Percentiles rank a stretch among this genome's conserved stretches.
phyloP scores from a whole-genome alignment of 2,113 vertebrate genomes.

The Alces alces region DNA sequence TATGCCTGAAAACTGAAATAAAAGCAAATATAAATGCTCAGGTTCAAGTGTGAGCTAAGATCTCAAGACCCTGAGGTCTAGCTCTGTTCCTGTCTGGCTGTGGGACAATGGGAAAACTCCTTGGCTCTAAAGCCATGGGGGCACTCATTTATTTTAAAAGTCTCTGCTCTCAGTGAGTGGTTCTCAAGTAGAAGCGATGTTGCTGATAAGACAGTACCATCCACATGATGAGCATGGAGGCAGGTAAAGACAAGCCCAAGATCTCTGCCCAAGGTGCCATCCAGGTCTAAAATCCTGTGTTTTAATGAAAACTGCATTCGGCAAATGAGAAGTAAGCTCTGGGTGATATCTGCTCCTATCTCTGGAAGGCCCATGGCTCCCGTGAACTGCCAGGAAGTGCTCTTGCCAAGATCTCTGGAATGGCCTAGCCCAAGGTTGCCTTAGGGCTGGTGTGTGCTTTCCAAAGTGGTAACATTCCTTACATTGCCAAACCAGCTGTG shows the following conservation, averaged over 20 bases:
- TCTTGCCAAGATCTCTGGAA: constrained; percentile 34
- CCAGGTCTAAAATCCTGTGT: constrained; percentile 3
- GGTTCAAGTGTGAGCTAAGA: neutral
- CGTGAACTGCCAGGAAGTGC: neutral
- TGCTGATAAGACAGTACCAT: neutral
- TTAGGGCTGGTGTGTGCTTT: neutral
- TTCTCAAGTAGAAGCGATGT: neutral
- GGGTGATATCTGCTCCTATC: neutral
- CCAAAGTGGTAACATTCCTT: neutral
- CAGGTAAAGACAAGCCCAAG: neutral
- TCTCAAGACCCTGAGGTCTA: neutral
- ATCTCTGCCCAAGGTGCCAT: neutral
- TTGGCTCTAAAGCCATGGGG: neutral
- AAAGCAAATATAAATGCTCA: neutral
- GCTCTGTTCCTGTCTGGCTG: neutral
- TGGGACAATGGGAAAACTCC: neutral
- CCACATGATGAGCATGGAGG: neutral
- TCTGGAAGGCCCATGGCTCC: neutral
- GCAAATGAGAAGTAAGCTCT: neutral
- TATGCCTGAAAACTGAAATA: neutral
- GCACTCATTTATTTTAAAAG: neutral
- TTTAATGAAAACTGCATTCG: constrained; percentile 31
- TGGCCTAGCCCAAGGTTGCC: neutral
- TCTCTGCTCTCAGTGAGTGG: neutral
- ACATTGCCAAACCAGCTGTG: constrained; percentile 38